Evolutionary conservation across 1,140 invertebrate species (phyloP).

Genomic region (Myzus persicae): DNA sequence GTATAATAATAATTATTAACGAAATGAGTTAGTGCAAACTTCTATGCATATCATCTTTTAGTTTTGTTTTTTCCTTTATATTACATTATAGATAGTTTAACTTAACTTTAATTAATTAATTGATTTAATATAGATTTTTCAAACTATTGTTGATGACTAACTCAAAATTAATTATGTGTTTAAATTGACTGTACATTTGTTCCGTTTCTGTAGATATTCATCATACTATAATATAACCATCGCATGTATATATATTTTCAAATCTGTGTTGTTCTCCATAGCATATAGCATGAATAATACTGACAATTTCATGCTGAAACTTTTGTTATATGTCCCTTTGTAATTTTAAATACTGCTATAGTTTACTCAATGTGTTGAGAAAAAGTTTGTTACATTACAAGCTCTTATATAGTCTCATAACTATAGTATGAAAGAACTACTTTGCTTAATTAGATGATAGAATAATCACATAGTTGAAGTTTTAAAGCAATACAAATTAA

Average conservation of each 20-base stretch:
- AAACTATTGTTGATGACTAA: neutral
- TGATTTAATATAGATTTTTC: slow-evolving; percentile 14
- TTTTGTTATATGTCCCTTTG: slow-evolving; percentile 24
- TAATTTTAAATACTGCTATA: slow-evolving; percentile 32
- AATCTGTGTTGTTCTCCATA: slow-evolving; percentile 31
- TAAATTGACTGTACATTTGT: neutral
- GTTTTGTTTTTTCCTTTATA: neutral
- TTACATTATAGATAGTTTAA: neutral
- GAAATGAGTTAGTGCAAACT: neutral
- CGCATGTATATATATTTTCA: slow-evolving; percentile 25
- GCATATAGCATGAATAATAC: slow-evolving; percentile 5
- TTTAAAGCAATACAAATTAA: neutral
- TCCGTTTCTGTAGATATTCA: slow-evolving; percentile 6
- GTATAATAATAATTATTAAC: neutral
- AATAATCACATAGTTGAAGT: slow-evolving; percentile 30
- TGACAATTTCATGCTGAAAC: slow-evolving; percentile 3
- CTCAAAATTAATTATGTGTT: neutral
- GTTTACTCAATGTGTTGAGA: slow-evolving; percentile 35
- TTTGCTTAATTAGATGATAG: slow-evolving; percentile 51
- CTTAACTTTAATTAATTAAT: neutral
- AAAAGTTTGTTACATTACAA: neutral
- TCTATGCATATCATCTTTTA: neutral
- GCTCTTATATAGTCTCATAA: slow-evolving; percentile 31
- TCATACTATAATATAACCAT: slow-evolving; percentile 14
- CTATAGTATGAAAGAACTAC: slow-evolving; percentile 46